Evolutionary conservation across 1,140 invertebrate species (phyloP).

Genomic region (Drosophila ficusphila): DNA sequence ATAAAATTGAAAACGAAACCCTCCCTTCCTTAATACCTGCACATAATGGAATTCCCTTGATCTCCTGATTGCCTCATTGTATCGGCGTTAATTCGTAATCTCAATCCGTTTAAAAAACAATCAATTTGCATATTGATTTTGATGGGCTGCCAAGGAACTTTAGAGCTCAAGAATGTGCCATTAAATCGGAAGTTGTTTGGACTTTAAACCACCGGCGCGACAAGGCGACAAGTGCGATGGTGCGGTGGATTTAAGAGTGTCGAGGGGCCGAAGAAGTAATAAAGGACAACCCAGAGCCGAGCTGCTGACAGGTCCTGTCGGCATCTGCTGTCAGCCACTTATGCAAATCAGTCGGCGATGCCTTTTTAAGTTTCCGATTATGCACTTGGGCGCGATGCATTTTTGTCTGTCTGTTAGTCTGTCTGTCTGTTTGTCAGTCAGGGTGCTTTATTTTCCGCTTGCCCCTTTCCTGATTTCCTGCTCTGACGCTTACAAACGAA

Average conservation of each 20-base stretch:
- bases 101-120: constrained; percentile 41
- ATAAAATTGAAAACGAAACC: background rate
- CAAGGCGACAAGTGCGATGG: constrained; percentile 6
- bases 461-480: constrained; percentile 25
- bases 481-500: constrained; percentile 62
- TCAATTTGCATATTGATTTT: constrained; percentile 35
- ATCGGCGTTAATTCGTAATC: constrained; percentile 16
- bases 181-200: constrained; percentile 8
- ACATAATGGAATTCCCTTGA: constrained; percentile 18
- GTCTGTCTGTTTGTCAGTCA: too few relatives aligned
- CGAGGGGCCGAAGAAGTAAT: background rate
- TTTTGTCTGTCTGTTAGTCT: background rate
- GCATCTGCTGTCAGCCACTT: constrained; percentile 64
- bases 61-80: constrained; percentile 26
- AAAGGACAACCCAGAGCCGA: background rate
- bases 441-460: constrained; percentile 1
- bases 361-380: constrained; percentile 72
- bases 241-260: background rate
- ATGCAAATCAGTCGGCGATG: constrained; percentile 76
- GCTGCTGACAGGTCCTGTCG: constrained; percentile 34
- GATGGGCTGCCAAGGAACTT: constrained; percentile 12
- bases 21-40: background rate
- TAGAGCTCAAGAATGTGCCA: constrained; percentile 5
- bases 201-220: constrained; percentile 19
- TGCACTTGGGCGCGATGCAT: constrained; percentile 42